Base-by-base conservation (phyloP, 2,113 vertebrate species). In the Nothoprocta perdicaria region DNA sequence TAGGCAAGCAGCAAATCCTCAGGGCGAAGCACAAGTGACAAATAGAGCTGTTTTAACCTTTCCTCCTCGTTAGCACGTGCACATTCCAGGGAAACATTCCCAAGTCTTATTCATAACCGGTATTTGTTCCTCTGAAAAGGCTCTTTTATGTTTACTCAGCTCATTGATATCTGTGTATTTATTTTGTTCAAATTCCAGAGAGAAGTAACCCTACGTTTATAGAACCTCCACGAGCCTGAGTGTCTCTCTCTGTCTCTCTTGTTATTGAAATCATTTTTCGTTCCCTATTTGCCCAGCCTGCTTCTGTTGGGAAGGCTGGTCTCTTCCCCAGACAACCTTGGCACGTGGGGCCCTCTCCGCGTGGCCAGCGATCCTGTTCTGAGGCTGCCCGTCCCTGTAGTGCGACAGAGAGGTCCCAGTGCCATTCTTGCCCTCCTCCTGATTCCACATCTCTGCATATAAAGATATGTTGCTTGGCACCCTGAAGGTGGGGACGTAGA, bases 21-120 rank as follows among this genome's bases (percentile, higher is more conserved):
- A 1, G 9, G 24, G 76, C 46, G 48, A 38, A 29, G 72, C 22
- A 43, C 86, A 57, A 72, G 38, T 83, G 50, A 85, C 72, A 79
- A 63, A 75, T 3, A 23, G 50, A 45, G 69, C 41, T 61, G 65
- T 90, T 77, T 86, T 57, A 86, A 29, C 78, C 46, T 69, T 29
- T 82, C 27, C 79, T 65, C 75, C 58, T 29, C 72, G 2, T 92
- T 81, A 89, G 65, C 83, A 65, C 88, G 83, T 69, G 85, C 80
- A 85, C n/a, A 14, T 62, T 93, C 83, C 90, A 43, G 85, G 80
- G n/a, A 69, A 91, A 21, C 71, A 48, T 52, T 89, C 85, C 68
- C 60, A 18, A n/a, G n/a, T 71, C 71, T 91, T 87, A 69, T 72
- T 92, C 73, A 78, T 62, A 10, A 57, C 31, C 45, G 27, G 6